A percentile compares a stretch with the other conserved stretches of the same genome.
These are phyloP conservation scores for Bubalus kerabau DNA, from an alignment of 2,113 vertebrate species.

Conservation along the genomic window DNA sequence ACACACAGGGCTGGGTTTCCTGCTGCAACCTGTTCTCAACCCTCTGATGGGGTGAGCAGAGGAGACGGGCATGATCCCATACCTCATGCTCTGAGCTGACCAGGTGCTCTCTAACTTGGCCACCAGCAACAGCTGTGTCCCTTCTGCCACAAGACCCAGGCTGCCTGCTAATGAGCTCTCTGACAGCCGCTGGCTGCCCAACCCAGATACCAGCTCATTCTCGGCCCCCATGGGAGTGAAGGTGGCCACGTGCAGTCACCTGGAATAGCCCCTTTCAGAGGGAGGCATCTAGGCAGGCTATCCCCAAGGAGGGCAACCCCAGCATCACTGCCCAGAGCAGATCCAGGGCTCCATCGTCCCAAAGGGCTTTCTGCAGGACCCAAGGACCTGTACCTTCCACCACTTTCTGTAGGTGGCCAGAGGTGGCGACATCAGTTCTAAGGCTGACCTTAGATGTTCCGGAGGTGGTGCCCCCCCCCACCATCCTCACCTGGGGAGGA, in stretches of 20 bases:
- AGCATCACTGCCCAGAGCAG: not conserved
- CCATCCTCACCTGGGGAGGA: conserved; percentile 76
- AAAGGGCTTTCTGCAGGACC: not conserved
- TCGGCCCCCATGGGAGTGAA: not conserved
- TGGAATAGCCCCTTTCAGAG: not conserved
- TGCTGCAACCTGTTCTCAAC: not conserved
- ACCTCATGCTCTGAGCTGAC: not conserved
- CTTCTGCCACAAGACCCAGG: not conserved
- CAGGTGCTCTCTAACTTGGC: not conserved
- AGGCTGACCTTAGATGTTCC: not conserved
- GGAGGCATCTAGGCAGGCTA: not conserved
- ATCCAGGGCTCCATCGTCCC: not conserved
- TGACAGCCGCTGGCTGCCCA: not conserved
- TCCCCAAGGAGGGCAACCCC: not conserved
- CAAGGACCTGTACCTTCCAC: not conserved
- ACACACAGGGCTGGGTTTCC: not conserved
- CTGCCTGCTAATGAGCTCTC: not conserved
- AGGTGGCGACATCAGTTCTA: not conserved
- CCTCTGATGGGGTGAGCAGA: not conserved
- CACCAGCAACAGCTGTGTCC: not conserved
- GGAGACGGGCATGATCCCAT: not conserved
- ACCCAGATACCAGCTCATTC: not conserved
- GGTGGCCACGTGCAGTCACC: not conserved
- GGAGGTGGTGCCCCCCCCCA: fast-evolving
- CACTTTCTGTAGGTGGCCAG: too few relatives aligned